These are phyloP conservation scores for Xiphophorus couchianus DNA, from an alignment of 2,113 vertebrate species.

Conservation along the genomic window DNA sequence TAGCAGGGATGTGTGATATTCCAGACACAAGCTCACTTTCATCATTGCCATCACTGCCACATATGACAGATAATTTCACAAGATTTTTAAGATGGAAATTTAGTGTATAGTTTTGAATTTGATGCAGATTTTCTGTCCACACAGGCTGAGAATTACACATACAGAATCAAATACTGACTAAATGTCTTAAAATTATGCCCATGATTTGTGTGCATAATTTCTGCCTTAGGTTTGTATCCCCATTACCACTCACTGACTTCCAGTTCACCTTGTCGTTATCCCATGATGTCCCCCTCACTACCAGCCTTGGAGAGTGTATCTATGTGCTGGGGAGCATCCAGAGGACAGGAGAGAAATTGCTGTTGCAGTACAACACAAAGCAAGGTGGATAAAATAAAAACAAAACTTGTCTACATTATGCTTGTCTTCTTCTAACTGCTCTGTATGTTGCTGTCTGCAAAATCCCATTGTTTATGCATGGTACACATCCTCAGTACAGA, in stretches of 20 bases:
- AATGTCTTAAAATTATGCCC: background rate
- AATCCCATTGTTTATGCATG: background rate
- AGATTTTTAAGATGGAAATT: too few relatives aligned
- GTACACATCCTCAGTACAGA: background rate
- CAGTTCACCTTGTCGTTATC: slow-evolving; percentile 81
- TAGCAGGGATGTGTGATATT: background rate
- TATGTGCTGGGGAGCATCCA: slow-evolving; percentile 81
- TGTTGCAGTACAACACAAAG: slow-evolving; percentile 76
- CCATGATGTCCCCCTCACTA: slow-evolving; percentile 79
- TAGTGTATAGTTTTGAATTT: too few relatives aligned
- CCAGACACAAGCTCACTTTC: too few relatives aligned
- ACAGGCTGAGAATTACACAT: too few relatives aligned
- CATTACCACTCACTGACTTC: slow-evolving; percentile 80
- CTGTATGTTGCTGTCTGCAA: background rate
- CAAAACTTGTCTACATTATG: background rate
- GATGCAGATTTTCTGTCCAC: too few relatives aligned
- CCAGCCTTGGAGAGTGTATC: slow-evolving; percentile 65
- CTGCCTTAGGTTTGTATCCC: slow-evolving; percentile 78
- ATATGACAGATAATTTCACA: too few relatives aligned
- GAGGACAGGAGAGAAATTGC: slow-evolving; percentile 81
- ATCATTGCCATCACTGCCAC: too few relatives aligned
- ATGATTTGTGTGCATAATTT: slow-evolving; percentile 12
- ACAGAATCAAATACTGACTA: too few relatives aligned
- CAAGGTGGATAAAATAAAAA: slow-evolving; percentile 52
- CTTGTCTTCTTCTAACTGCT: background rate